phyloP scores from a whole-genome alignment of 2,888 invertebrate genomes.

The Junonia oenone region DNA sequence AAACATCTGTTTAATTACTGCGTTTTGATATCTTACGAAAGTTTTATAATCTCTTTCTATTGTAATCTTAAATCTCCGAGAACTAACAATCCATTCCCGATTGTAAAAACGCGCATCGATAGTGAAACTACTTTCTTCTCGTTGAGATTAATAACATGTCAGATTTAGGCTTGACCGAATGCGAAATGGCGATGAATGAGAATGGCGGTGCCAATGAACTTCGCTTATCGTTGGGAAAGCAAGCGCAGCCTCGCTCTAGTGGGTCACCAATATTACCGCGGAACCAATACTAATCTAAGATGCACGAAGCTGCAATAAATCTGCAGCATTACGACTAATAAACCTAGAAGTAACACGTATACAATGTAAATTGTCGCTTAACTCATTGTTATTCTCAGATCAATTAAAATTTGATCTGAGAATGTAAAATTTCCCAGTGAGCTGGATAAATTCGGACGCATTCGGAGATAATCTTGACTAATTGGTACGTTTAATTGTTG shows the following conservation, averaged over 20 bases:
- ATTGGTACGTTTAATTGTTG: constrained; percentile 20
- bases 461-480: constrained; percentile 23
- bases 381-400: background rate
- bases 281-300: constrained; percentile 40
- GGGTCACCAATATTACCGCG: constrained; percentile 60
- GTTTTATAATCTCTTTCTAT: background rate
- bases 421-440: constrained; percentile 31
- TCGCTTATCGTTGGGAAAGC: constrained; percentile 64
- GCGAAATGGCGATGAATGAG: constrained; percentile 39
- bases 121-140: constrained; percentile 67
- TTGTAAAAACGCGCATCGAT: constrained; percentile 52
- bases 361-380: no score
- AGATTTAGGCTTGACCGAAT: constrained; percentile 54
- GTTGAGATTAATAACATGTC: constrained; percentile 56
- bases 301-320: constrained; percentile 33
- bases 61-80: background rate
- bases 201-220: constrained; percentile 67
- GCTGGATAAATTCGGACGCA: constrained; percentile 25
- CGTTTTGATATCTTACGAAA: background rate
- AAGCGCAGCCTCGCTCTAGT: constrained; percentile 58
- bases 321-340: background rate
- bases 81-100: background rate
- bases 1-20: background rate
- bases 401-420: background rate
- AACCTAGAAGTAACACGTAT: background rate